Conservation (phyloP, 2,888 invertebrate species). For the Folsomia manolachei region DNA sequence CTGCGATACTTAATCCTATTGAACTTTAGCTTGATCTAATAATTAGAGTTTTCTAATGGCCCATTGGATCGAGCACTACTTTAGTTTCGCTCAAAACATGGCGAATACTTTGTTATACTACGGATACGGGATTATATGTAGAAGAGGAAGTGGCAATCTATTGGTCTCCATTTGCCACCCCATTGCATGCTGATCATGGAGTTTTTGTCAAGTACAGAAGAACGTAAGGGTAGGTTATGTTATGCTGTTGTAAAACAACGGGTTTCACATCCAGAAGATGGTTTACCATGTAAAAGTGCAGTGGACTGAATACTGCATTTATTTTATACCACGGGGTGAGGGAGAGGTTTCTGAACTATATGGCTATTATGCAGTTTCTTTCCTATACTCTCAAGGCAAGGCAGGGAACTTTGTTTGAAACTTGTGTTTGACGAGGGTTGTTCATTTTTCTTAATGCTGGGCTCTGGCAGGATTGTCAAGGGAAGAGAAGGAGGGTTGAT, state of each 20-base stretch:
- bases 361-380: neutral
- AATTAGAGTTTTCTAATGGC: too few species aligned
- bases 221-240: conserved; percentile 46
- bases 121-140: too few species aligned
- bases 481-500: neutral
- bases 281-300: too few species aligned
- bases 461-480: neutral
- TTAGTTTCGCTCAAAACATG: too few species aligned
- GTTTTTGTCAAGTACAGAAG: neutral
- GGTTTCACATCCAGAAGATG: neutral
- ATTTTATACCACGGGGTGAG: too few species aligned
- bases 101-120: too few species aligned
- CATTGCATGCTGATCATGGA: neutral
- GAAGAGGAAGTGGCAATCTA: neutral
- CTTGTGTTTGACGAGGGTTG: neutral
- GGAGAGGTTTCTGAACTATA: neutral
- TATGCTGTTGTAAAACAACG: neutral
- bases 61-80: too few species aligned
- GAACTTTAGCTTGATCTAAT: too few species aligned
- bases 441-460: too few species aligned
- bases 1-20: too few species aligned
- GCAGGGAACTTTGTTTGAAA: neutral
- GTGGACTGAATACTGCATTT: too few species aligned
- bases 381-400: neutral
- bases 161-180: conserved; percentile 8